Percentiles rank a stretch among this genome's conserved stretches.
Conservation (phyloP, 2,888 invertebrate genomes). For the Pristionchus maxplancki region DNA sequence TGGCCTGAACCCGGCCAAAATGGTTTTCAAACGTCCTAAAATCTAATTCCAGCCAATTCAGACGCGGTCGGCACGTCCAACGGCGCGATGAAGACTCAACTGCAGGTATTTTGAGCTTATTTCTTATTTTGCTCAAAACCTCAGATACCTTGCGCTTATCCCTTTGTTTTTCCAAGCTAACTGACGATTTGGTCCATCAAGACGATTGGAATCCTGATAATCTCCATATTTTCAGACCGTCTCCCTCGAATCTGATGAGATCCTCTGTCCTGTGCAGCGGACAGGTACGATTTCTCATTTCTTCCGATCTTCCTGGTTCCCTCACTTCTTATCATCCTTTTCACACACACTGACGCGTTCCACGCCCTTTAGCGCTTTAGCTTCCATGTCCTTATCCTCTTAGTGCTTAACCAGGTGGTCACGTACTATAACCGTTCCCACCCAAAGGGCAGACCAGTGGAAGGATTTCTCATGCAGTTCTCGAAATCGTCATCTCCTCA, state of each 20-base stretch:
- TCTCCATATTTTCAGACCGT: constrained; percentile 18
- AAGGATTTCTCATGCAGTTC: not conserved
- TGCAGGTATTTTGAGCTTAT: constrained; percentile 21
- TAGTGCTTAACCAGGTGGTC: not conserved
- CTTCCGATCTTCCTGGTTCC: not conserved
- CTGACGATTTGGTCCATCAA: too few relatives aligned
- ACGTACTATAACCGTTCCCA: not conserved
- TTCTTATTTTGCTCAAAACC: not conserved
- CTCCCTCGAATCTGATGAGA: constrained; percentile 44
- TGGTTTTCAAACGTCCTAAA: not conserved
- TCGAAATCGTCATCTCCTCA: not conserved
- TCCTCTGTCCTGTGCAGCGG: constrained; percentile 31
- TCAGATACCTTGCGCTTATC: too few relatives aligned
- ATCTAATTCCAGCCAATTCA: constrained; percentile 5
- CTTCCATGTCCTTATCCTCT: not conserved
- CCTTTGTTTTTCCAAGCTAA: not conserved
- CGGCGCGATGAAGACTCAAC: not conserved
- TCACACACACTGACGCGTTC: not conserved
- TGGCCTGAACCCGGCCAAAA: too few relatives aligned
- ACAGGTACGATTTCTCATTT: not conserved
- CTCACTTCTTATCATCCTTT: too few relatives aligned
- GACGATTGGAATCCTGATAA: not conserved
- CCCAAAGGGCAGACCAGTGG: not conserved
- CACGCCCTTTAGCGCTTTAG: not conserved
- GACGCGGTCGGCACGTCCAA: not conserved